Conservation (phyloP, 2,797 vertebrate genomes). For the Knipowitschia caucasica region DNA sequence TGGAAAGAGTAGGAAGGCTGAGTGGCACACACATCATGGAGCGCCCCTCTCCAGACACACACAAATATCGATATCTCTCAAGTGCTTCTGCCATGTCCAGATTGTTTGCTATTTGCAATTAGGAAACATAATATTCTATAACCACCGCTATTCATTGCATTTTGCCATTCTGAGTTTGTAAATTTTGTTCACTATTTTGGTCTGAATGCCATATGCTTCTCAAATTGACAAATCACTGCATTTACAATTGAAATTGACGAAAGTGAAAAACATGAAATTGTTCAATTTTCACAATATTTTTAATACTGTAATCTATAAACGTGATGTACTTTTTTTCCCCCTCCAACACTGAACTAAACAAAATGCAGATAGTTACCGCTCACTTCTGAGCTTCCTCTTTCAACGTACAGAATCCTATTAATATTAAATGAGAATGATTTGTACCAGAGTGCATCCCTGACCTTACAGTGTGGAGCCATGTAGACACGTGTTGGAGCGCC, state of each 20-base stretch:
- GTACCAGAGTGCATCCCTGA: constrained; percentile 65
- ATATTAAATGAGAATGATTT: constrained; percentile 78
- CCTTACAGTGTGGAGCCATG: constrained; percentile 52
- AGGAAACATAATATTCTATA: not conserved
- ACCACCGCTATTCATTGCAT: no score
- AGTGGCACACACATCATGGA: constrained; percentile 53
- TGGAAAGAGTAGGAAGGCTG: constrained; percentile 53
- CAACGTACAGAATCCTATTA: constrained; percentile 75
- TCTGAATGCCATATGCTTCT: no score
- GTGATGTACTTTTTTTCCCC: no score
- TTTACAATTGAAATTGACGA: not conserved
- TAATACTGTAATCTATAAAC: no score
- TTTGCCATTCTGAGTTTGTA: no score
- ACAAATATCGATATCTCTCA: constrained; percentile 82
- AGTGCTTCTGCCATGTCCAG: constrained; percentile 60
- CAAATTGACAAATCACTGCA: not conserved
- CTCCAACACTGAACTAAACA: constrained; percentile 20
- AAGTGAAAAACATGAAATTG: not conserved
- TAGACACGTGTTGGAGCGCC: constrained; percentile 27
- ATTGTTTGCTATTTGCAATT: constrained; percentile 58
- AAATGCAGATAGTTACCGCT: constrained; percentile 16
- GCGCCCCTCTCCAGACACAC: constrained; percentile 74
- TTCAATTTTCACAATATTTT: not conserved
- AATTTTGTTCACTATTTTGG: no score
- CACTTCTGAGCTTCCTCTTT: constrained; percentile 41